Evolutionary conservation across 2,888 invertebrate species (phyloP), one percentile per base, ranked within the genome.

Genomic region (Drosophila phalerata): DNA sequence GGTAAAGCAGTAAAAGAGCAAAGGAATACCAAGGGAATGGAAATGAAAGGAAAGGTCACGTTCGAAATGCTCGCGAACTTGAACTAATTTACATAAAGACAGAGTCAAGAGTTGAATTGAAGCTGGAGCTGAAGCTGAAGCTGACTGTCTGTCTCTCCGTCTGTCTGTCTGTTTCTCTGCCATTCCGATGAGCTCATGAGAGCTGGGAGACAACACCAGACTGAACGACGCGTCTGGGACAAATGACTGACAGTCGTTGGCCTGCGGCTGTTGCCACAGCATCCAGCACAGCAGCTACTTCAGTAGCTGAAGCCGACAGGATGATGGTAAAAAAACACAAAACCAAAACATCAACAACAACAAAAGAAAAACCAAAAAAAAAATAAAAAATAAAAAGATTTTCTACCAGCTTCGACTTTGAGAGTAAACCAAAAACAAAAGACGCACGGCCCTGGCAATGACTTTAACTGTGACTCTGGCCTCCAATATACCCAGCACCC

Each of bases 231-330:
- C 67, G 86, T 71, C 84, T 85, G 86, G 79, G 84, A 81, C 84
- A 86, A 83, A 77, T 81, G 83, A 89, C 84, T 79, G 82, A 85
- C 84, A 84, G 79, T 76, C 65, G 49, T 40, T 69, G 66, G 71
- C 79, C 74, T 53, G 69, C 56, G 69, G 85, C 72, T 67, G 68
- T 77, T 78, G 70, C 74, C 78, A 81, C 64, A 77, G 80, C 77
- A 63, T 37, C 66, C 73, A 63, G 66, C 77, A 77, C 83, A 70
- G 78, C 77, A 85, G 91, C 91, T 91, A 89, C 91, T 91, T 91
- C 91, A 91, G 91, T 90, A 91, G 91, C 91, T 79, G 69, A 81
- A 86, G 81, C 90, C 74, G 76, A 82, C 81, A 88, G 86, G 83
- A 77, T 85, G 71, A 77, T 74, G 74, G 57, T 63, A 43, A 71